Evolutionary conservation across 2,888 invertebrate genomes (phyloP), one percentile per base, ranked within the genome.

Genomic region (Polymixis lichenea): DNA sequence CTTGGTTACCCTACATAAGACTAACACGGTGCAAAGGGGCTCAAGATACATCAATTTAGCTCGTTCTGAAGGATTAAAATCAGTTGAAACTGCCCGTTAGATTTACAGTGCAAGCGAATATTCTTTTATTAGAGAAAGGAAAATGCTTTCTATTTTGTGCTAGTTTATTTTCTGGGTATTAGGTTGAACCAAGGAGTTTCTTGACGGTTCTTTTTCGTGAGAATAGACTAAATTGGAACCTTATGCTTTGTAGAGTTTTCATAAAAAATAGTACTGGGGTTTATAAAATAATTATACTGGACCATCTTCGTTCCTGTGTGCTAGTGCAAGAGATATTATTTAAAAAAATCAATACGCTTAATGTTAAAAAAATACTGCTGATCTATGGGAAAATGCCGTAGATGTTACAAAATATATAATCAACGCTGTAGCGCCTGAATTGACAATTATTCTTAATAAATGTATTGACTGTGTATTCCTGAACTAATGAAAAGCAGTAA

Each of bases 1-100:
- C 32, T 55, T 56, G 32, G 75, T 19, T 28, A 62, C 56, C 62
- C 61, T 68, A 83, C 70, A 49, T 15, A 9, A 22, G 58, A 71
- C 58, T 15, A 67, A 55, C 62, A 46, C 8, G 15, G 69, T 32
- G 17, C 74, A 32, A 53, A 66, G 51, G 58, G 61, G 69, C 67
- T 82, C 46, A 38, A 53, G 32, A 78, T 68, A 83, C 78, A 69
- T 83, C 78, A 83, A 82, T 82, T 82, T 67, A 69, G 15, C 75
- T 78, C 75, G 67, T 78, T 78, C 11, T 25, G 61, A 51, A 62
- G 75, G 78, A 83, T 82, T 78, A 82, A 78, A 82, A 70, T 78
- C 75, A 62, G 66, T 68, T 62, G 43, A 55, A 71, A 68, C 56
- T 68, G 28, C 58, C 66, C 11, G 53, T 61, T 66, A 43, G 65